Evolutionary conservation across 2,888 invertebrate species (phyloP), one percentile per base, ranked within the genome.

Genomic region (Criorhina ranunculi): DNA sequence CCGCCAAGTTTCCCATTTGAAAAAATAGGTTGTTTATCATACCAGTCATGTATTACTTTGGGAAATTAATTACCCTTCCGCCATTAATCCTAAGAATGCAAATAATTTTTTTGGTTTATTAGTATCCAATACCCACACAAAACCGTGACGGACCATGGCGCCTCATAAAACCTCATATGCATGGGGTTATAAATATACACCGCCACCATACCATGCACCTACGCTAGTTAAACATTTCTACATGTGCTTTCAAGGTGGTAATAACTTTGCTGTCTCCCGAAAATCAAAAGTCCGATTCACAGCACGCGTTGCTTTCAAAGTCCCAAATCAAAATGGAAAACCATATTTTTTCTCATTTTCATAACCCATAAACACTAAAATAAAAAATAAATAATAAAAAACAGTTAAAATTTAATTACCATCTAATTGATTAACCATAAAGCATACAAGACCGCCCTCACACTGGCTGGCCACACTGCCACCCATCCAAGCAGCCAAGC

Each of bases 391-490:
- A 75, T 77, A 77, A 79, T 80, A 85, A 80, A 69, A 75, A 59
- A 79, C 83, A 83, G 75, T 83, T 69, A 67, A 79, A 80, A 29
- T 69, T 85, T 80, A 69, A 85, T 57, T 64, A 70, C 75, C 83
- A 75, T 75, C 83, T 80, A 85, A 85, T 85, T 85, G 83, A 85
- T 85, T 85, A 62, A 57, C 40, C 80, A 64, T 75, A 80, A 69
- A 75, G 55, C 9, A 12, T 29, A 15, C 12, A 35, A 5, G 15
- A 37, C 6, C 37, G 24, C 31, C 24, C 31, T 31, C 24, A 24
- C 1, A 3, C 2, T 4, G 24, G 24, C 4, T 4, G 2, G 24
- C 24, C 24, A 24, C 24, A 1, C 24, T 4, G 24, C 24, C 24
- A 24, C 24, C 24, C 24, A 24, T 24, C 24, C 2, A 4, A 24